Evolutionary conservation across 2,888 invertebrate genomes (phyloP).

Genomic region (Rhaphigaster nebulosa): DNA sequence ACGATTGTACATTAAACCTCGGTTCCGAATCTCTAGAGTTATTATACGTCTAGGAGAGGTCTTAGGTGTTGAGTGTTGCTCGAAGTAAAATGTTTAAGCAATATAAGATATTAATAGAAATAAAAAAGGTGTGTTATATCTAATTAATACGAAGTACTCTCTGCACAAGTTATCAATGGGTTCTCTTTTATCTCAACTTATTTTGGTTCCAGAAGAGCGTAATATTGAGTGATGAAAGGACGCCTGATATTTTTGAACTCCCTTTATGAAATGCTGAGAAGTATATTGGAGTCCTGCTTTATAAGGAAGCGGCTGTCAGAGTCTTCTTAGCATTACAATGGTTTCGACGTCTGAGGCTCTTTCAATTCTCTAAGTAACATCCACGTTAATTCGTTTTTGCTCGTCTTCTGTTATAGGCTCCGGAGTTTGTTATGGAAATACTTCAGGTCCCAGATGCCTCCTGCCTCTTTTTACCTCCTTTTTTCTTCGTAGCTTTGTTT

Average conservation of each 20-base stretch:
- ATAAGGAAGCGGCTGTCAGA: neutral
- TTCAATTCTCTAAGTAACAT: neutral
- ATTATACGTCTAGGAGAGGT: too few species aligned
- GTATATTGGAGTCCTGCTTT: neutral
- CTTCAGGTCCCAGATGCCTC: neutral
- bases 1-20: too few species aligned
- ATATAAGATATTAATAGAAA: too few species aligned
- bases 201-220: neutral
- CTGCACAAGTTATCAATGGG: too few species aligned
- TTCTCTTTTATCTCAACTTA: neutral
- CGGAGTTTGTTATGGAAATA: slow-evolving; percentile 21
- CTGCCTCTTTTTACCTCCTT: neutral
- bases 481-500: neutral
- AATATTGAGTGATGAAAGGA: neutral
- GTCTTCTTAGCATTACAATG: neutral
- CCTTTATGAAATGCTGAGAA: neutral
- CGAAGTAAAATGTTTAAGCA: too few species aligned
- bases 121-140: too few species aligned
- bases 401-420: neutral
- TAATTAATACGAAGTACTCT: too few species aligned
- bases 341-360: neutral
- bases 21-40: too few species aligned
- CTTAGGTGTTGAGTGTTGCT: too few species aligned
- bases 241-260: neutral
- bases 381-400: slow-evolving; percentile 29